Percentiles rank a stretch among this genome's conserved stretches.
Conservation (phyloP, 2,888 invertebrate species). For the Clanis bilineata region DNA sequence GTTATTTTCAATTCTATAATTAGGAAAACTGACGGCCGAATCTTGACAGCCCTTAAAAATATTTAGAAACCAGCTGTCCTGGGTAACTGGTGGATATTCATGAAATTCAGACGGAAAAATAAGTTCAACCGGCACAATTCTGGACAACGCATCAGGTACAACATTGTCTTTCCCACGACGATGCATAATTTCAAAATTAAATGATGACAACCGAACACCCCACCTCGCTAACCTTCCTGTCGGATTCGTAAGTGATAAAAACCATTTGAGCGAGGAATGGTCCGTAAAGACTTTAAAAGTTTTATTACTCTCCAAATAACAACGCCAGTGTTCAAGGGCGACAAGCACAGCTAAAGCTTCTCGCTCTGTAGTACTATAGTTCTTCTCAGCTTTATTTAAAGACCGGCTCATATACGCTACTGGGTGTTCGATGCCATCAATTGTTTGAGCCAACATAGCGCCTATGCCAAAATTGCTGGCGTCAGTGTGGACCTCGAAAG, state of each 20-base stretch:
- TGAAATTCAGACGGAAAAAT: too few relatives aligned
- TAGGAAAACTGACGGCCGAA: constrained; percentile 20
- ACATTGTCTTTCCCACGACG: constrained; percentile 30
- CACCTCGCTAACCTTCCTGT: constrained; percentile 35
- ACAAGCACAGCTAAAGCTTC: constrained; percentile 34
- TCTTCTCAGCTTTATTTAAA: constrained; percentile 20
- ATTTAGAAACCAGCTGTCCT: constrained; percentile 24
- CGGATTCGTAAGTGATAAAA: constrained; percentile 28
- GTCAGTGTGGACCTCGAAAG: neutral
- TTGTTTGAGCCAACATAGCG: neutral
- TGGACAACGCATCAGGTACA: constrained; percentile 25
- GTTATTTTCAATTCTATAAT: constrained; percentile 24
- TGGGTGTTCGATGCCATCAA: neutral
- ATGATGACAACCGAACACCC: constrained; percentile 32
- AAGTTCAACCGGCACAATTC: too few relatives aligned
- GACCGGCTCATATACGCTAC: neutral
- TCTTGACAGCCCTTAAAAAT: constrained; percentile 24
- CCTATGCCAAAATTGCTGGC: neutral
- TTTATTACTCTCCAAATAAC: constrained; percentile 33
- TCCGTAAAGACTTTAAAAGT: constrained; percentile 31
- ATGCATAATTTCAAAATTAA: constrained; percentile 32
- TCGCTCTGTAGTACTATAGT: constrained; percentile 36
- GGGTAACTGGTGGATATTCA: neutral
- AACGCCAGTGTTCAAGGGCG: constrained; percentile 37
- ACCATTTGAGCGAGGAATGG: constrained; percentile 34